Evolutionary conservation across 64 coral and sea anemone species (phyloP), one percentile per base, ranked within the genome.

Genomic region (Stichodactyla helianthus): DNA sequence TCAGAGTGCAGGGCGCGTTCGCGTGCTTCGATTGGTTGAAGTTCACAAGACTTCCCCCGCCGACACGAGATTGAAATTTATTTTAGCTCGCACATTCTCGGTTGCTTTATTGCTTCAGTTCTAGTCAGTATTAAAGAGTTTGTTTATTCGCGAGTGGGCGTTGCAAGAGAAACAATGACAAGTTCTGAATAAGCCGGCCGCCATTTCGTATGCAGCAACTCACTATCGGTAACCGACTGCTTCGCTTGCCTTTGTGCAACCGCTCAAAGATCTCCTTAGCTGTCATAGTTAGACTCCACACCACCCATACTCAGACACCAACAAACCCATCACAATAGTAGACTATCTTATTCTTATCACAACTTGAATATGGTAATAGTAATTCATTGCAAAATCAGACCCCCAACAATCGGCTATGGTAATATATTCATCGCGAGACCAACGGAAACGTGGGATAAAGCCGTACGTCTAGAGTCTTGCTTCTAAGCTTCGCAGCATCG

Each of bases 141-240:
- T 84, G 83, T 84, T 84, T 84, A 84, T 84, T 58, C 23, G 23
- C 56, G 56, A 84, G 83, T 84, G 55, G 83, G 83, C 83, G 83
- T 84, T 62, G 83, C 83, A 84, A 60, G 61, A 5, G 62, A 50
- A 50, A 62, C 83, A 84, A 84, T 84, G 10, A 84, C 31, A 84
- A 84, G 83, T 84, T 84, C 83, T 52, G 68, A 74, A 23, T 23
- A 31, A 74, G 68, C 68, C 54, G 83, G 83, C 79, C 51, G 54
- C 83, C 20, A 84, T 58, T 53, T 63, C 56, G 27, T 84, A 51
- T 84, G 55, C 83, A 84, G 83, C 83, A 50, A 50, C 78, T 52
- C 18, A 16, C 50, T 51, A 51, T 81, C 13, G 12, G 50, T 51
- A 28, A 20, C 15, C 51, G 78, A 54, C 78, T n/a, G 26, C 68